A percentile compares a stretch with the other conserved stretches of the same genome.
Evolutionary conservation across 2,113 vertebrate genomes (phyloP).

Genomic region (Himantopus leucocephalus): DNA sequence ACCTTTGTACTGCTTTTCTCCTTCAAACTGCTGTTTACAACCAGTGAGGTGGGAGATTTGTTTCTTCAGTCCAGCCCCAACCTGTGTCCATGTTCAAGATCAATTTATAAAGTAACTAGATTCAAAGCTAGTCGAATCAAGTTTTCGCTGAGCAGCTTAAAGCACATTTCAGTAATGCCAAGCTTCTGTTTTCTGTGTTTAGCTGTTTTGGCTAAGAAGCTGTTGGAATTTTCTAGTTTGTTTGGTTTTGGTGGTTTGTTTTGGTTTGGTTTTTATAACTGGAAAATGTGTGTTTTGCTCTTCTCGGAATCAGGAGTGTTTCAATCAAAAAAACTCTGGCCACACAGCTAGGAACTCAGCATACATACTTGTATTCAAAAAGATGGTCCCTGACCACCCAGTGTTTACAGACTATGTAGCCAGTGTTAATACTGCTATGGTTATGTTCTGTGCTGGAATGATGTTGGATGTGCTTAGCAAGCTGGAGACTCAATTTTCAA

Average conservation of each 20-base stretch:
- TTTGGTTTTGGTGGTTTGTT: not conserved
- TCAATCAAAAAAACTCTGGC: not conserved
- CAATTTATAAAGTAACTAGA: not conserved
- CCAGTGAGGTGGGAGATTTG: not conserved
- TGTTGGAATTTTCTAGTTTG: not conserved
- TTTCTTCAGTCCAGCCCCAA: not conserved
- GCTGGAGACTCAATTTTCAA: not conserved
- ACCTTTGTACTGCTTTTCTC: not conserved
- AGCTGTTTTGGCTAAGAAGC: not conserved
- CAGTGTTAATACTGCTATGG: not conserved
- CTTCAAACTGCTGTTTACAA: not conserved
- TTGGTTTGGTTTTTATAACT: not conserved
- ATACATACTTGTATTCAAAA: too few species aligned
- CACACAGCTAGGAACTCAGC: too few species aligned
- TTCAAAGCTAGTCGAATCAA: not conserved
- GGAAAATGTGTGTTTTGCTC: not conserved
- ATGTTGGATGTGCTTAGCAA: not conserved
- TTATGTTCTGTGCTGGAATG: not conserved
- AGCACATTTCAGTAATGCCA: not conserved
- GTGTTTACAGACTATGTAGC: too few species aligned
- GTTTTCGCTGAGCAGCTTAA: not conserved
- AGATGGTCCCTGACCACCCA: too few species aligned
- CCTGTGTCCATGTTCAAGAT: not conserved
- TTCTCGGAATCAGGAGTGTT: not conserved
- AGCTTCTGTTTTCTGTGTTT: not conserved